Evolutionary conservation across 2,797 vertebrate species (phyloP).

Genomic region (Periparus ater): DNA sequence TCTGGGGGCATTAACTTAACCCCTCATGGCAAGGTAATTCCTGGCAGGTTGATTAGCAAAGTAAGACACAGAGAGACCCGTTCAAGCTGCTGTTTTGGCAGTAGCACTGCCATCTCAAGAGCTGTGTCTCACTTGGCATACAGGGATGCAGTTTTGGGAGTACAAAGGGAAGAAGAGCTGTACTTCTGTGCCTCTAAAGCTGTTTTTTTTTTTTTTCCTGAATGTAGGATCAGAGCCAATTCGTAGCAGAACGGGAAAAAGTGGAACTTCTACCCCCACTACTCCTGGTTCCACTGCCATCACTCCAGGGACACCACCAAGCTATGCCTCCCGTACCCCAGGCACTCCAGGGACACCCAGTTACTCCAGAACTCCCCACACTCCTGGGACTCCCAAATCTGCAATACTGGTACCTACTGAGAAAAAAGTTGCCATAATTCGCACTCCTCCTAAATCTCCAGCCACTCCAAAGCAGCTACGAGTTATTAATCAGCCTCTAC

Average conservation of each 20-base stretch:
- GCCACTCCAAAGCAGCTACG: slow-evolving; percentile 90
- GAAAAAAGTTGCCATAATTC: slow-evolving; percentile 94
- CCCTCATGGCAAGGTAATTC: not conserved
- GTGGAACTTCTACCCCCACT: slow-evolving; percentile 91
- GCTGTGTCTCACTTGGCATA: not conserved
- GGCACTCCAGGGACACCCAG: slow-evolving; percentile 89
- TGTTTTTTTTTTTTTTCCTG: not conserved
- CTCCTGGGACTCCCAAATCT: slow-evolving; percentile 92
- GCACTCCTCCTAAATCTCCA: slow-evolving; percentile 94
- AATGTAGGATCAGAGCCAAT: slow-evolving; percentile 85
- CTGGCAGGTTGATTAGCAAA: not conserved
- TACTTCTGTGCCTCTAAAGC: not conserved
- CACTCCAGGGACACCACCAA: slow-evolving; percentile 92
- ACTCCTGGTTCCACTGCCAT: slow-evolving; percentile 93
- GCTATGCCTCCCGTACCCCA: slow-evolving; percentile 91
- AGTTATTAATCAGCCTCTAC: slow-evolving; percentile 90
- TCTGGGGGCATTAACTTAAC: not conserved
- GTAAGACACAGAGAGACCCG: not conserved
- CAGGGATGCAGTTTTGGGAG: not conserved
- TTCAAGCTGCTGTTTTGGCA: not conserved
- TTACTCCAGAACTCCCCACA: slow-evolving; percentile 86
- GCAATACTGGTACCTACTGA: slow-evolving; percentile 90
- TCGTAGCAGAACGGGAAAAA: slow-evolving; percentile 89
- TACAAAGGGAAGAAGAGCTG: not conserved
- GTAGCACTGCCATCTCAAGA: not conserved